Evolutionary conservation across 2,888 invertebrate species (phyloP), one percentile per base, ranked within the genome.

Genomic region (Sepiola atlantica): DNA sequence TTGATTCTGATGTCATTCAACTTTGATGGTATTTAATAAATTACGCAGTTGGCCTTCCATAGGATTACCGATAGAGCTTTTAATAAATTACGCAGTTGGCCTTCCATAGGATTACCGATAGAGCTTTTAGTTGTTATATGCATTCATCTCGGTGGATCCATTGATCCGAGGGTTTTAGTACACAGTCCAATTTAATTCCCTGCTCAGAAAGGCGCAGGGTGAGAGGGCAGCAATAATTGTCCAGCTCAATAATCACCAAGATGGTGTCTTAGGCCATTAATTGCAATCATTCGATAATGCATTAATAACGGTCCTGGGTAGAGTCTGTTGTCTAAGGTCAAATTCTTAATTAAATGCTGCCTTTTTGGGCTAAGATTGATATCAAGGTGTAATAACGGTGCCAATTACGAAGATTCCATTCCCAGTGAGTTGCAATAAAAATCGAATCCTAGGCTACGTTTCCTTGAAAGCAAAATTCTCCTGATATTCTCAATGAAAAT

Each of bases 221-320:
- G 77, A 32, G 77, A 77, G 77, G 77, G 77, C 77, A 32, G 77
- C n/a, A 77, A 77, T 77, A 77, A 77, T 77, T 77, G 77, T 77
- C 77, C 77, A 77, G n/a, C 77, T 18, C 32, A n/a, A n/a, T 77
- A 77, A 77, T 77, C 77, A n/a, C 77, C n/a, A 32, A 77, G 77
- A n/a, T 32, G 32, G 77, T 77, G 77, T 77, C 77, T 77, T 77
- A n/a, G 77, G 77, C n/a, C 77, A 77, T 77, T 77, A 77, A 77
- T 77, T 77, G 32, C 77, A 77, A 77, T 77, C 77, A n/a, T 32
- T n/a, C 18, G 77, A 77, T 77, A 77, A 77, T 77, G 18, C 77
- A 77, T 77, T 77, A 77, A 77, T n/a, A 77, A n/a, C 32, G 77
- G 77, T n/a, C 77, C n/a, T n/a, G n/a, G n/a, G 14, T n/a, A 77